Evolutionary conservation across 1,140 invertebrate genomes (phyloP).

Genomic region (Zaprionus vittiger): DNA sequence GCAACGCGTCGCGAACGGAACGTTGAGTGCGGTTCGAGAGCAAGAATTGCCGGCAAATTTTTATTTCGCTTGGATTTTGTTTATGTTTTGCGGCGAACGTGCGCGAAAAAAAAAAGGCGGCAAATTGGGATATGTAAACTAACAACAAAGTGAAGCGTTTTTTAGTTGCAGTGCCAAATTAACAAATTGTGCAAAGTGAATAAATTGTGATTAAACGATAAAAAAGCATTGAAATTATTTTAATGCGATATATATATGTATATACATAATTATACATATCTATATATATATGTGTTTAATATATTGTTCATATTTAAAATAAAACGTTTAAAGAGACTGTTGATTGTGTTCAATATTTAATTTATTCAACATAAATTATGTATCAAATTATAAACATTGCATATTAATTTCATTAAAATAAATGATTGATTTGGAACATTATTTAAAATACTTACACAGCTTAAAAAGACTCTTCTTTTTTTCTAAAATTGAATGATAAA

Average conservation of each 20-base stretch:
- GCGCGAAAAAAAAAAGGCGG: conserved; percentile 52
- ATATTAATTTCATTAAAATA: too few species aligned
- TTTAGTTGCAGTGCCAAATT: conserved; percentile 28
- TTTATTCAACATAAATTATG: too few species aligned
- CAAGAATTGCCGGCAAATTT: conserved; percentile 37
- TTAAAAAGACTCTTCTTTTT: too few species aligned
- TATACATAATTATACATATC: too few species aligned
- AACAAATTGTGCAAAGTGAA: conserved; percentile 33
- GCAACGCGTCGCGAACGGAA: conserved; percentile 42
- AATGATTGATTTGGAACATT: background rate
- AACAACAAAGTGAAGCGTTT: conserved; percentile 12
- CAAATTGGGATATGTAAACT: conserved; percentile 39
- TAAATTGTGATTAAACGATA: background rate
- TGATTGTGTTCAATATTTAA: background rate
- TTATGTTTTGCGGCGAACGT: conserved; percentile 45
- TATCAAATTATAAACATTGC: too few species aligned
- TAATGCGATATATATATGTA: too few species aligned
- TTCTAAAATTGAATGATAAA: too few species aligned
- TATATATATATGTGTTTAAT: too few species aligned
- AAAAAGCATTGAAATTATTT: too few species aligned
- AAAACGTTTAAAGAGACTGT: background rate
- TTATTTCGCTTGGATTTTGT: conserved; percentile 44
- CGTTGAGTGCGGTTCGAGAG: conserved; percentile 3
- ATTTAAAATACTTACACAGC: background rate
- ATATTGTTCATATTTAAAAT: background rate